These are phyloP conservation scores for Melanostoma scalare DNA, from an alignment of 2,888 invertebrate species.

Conservation along the genomic window DNA sequence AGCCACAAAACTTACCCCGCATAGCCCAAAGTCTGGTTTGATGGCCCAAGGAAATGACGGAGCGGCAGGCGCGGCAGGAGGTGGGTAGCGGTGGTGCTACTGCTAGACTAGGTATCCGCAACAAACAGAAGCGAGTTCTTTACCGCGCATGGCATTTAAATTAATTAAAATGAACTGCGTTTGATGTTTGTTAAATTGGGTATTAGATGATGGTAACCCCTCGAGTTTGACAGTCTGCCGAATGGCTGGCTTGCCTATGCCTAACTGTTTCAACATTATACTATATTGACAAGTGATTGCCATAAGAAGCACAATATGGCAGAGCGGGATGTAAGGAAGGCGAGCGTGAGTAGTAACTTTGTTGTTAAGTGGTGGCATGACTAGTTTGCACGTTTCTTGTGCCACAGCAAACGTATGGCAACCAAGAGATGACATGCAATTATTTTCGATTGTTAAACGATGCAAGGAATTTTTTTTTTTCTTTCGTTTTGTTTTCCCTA, in stretches of 20 bases:
- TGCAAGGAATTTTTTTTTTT: conserved; percentile 42
- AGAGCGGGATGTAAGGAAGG: conserved; percentile 21
- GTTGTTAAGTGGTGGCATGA: conserved; percentile 64
- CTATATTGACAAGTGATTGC: conserved; percentile 63
- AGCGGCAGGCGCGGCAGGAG: background rate
- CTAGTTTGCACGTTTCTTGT: conserved; percentile 67
- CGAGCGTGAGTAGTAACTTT: conserved; percentile 40
- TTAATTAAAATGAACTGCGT: conserved; percentile 72
- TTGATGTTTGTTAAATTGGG: conserved; percentile 70
- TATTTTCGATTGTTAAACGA: conserved; percentile 66
- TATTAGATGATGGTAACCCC: conserved; percentile 54
- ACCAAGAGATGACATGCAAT: conserved; percentile 64
- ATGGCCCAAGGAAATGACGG: conserved; percentile 1
- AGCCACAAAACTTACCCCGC: background rate
- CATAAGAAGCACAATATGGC: conserved; percentile 2
- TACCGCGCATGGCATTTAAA: conserved; percentile 68
- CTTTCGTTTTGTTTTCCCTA: conserved; percentile 1
- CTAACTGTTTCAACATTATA: conserved; percentile 57
- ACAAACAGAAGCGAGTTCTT: conserved; percentile 16
- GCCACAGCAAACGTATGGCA: conserved; percentile 38
- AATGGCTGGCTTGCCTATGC: conserved; percentile 12
- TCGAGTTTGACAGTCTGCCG: conserved; percentile 41
- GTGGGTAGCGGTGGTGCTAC: background rate
- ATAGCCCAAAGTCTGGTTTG: background rate
- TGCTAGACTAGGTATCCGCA: too few species aligned